These are phyloP conservation scores for Corydoras maculifer DNA, from an alignment of 2,113 vertebrate species.

Conservation along the genomic window DNA sequence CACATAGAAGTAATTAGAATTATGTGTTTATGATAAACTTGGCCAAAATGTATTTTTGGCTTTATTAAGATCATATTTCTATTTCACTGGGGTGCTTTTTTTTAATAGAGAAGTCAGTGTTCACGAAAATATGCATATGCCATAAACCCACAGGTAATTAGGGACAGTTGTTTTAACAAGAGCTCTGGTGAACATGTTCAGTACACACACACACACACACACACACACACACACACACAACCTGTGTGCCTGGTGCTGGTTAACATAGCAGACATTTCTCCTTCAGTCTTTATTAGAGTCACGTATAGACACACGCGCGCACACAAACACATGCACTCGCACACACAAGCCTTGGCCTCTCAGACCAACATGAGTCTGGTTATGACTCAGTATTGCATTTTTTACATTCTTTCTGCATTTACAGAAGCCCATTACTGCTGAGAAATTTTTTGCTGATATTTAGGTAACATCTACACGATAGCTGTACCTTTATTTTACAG, in stretches of 20 bases:
- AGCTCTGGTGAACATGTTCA: slow-evolving; percentile 1
- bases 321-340: neutral
- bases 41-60: no score
- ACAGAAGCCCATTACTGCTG: neutral
- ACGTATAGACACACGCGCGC: neutral
- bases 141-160: slow-evolving; percentile 8
- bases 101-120: no score
- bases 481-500: no score
- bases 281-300: neutral
- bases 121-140: neutral
- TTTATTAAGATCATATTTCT: no score
- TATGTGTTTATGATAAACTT: no score
- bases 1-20: no score
- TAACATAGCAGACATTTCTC: slow-evolving; percentile 32
- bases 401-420: slow-evolving; percentile 4
- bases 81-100: no score
- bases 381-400: slow-evolving; percentile 23
- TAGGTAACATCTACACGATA: neutral
- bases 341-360: slow-evolving; percentile 9
- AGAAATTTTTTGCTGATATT: neutral
- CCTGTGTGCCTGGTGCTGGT: slow-evolving; percentile 22
- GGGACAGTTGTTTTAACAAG: no score
- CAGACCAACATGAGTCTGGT: slow-evolving; percentile 12
- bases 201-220: neutral
- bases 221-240: neutral